Evolutionary conservation across 2,888 invertebrate species (phyloP), one percentile per base, ranked within the genome.

Genomic region (Perizoma flavofasciatum): DNA sequence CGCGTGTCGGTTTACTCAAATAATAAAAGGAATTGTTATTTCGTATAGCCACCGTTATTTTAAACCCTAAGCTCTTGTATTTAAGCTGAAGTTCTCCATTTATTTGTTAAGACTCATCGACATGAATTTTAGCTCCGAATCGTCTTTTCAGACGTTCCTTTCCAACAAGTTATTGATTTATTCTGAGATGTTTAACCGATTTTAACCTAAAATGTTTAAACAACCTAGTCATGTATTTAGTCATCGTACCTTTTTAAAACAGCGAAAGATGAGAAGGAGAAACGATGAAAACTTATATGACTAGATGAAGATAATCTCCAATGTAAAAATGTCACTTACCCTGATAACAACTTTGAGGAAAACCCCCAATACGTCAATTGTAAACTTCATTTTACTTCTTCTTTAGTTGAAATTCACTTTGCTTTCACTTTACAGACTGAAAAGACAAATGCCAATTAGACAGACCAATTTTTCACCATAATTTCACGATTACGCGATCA

Each of bases 331-430:
- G n/a, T 11, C 45, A 86, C 90, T 85, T 82, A 92, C 92, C 89
- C 78, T 91, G 72, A 92, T 74, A 51, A 92, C 92, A 63, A 92
- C 86, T 86, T 92, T 92, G 62, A 92, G 83, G 75, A 92, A 92
- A 67, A 92, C 85, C 63, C 92, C 92, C 81, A 92, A 74, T 11
- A 92, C 92, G 60, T 92, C 92, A 50, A 92, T 81, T 0, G 92
- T 88, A 75, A 92, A 92, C 86, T 92, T 92, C 92, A 92, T 92
- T 67, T 65, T 66, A 56, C 61, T 66, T 63, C 68, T 62, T 55
- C 67, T 51, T 68, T 72, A 66, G 69, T 72, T 66, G 75, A 78
- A 71, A 70, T 71, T 76, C 86, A 87, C 85, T 80, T 78, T 71
- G 69, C 71, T 76, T 72, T 84, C 86, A 89, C 85, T 82, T 86